Evolutionary conservation across 2,797 vertebrate genomes (phyloP), one percentile per base, ranked within the genome.

Genomic region (Columba guinea): DNA sequence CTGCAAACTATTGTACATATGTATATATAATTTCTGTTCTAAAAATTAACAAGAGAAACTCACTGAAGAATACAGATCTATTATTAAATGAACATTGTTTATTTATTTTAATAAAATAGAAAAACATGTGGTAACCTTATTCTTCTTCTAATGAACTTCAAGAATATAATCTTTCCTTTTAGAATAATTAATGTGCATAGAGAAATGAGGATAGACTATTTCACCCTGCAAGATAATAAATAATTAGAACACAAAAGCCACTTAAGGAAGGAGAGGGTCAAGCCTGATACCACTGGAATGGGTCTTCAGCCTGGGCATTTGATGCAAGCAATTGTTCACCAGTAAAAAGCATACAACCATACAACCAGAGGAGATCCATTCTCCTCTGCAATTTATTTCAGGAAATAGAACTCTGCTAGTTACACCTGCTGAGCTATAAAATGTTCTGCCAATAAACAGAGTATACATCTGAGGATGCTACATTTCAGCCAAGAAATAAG

Each of bases 371-470:
- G 26, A 95, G 64, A 90, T 53, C 53, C 53, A 56, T 55, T 93
- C 69, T 91, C n/a, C 82, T 75, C 89, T 91, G 69, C 87, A 80
- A 92, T 95, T 93, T 94, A 89, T 74, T 94, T 91, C 92, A 87
- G 87, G 76, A 94, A 96, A 94, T 78, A 83, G 82, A 96, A 94
- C 58, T 80, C 69, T 63, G 51, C 58, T 71, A 77, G 62, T 89
- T 91, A 87, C 27, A 92, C 76, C 92, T 94, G 89, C 92, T 89
- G 94, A 96, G 87, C 62, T 92, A 11, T 81, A 89, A 52, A 46
- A 83, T 70, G 37, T 75, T 85, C 94, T 86, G 84, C 82, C 87
- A 89, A 69, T 87, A 93, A 91, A 64, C 3, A 79, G 69, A 82
- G 69, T 51, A 89, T 78, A 85, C 34, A 51, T 93, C 85, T 85